Evolutionary conservation across 2,888 invertebrate species (phyloP).

Genomic region (Drosophila imparisetae): DNA sequence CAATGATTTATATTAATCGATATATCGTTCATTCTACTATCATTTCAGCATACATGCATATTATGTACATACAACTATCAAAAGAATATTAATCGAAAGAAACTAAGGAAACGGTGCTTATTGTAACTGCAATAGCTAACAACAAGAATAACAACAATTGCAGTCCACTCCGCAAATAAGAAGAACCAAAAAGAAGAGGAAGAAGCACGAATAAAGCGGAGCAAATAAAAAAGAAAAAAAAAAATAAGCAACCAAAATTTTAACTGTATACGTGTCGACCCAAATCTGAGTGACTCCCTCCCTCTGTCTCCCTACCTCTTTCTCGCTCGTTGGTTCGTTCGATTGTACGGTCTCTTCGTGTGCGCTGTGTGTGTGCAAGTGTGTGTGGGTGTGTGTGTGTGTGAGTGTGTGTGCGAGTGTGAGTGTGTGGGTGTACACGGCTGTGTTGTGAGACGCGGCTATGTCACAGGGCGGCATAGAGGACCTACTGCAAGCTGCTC

Average conservation of each 20-base stretch:
- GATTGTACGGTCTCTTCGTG: conserved; percentile 13
- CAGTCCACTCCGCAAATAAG: conserved; percentile 27
- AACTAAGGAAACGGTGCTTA: conserved; percentile 33
- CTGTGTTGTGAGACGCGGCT: conserved; percentile 61
- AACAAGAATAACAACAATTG: conserved; percentile 30
- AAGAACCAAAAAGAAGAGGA: conserved; percentile 24
- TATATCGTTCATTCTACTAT: conserved; percentile 21
- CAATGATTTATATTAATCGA: conserved; percentile 11
- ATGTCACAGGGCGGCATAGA: conserved; percentile 76
- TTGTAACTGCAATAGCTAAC: conserved; percentile 41
- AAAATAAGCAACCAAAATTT: conserved; percentile 24
- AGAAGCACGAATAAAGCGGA: conserved; percentile 23
- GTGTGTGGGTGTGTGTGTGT: conserved; percentile 21
- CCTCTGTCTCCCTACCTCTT: conserved; percentile 8
- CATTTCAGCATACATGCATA: conserved; percentile 46
- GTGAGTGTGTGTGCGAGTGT: conserved; percentile 16
- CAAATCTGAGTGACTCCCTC: conserved; percentile 43
- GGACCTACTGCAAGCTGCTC: conserved; percentile 82
- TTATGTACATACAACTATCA: conserved; percentile 17
- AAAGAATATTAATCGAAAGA: conserved; percentile 16
- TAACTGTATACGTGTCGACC: conserved; percentile 64
- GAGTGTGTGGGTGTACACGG: conserved; percentile 35
- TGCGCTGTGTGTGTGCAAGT: conserved; percentile 22
- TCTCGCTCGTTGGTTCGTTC: conserved; percentile 10
- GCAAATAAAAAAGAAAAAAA: conserved; percentile 24